phyloP scores from a whole-genome alignment of 2,888 invertebrate species.

The Metellina segmentata region DNA sequence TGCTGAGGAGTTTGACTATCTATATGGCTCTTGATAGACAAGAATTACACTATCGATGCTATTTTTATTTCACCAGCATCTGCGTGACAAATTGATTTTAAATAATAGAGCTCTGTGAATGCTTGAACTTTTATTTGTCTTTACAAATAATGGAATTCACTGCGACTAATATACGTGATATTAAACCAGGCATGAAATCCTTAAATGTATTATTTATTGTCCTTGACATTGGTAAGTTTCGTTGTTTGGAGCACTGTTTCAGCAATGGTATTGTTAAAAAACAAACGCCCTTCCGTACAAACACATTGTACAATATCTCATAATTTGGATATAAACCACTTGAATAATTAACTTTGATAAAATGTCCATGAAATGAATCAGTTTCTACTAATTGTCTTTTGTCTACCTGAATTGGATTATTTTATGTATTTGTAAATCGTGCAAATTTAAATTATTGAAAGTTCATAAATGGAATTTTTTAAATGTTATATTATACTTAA shows the following conservation, averaged over 20 bases:
- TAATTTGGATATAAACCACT: too few relatives aligned
- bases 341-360: too few relatives aligned
- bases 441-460: too few relatives aligned
- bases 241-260: background rate
- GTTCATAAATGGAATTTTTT: too few relatives aligned
- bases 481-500: too few relatives aligned
- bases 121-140: background rate
- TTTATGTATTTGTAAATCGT: too few relatives aligned
- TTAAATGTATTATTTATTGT: slow-evolving; percentile 95
- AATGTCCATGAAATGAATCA: too few relatives aligned
- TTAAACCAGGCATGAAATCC: slow-evolving; percentile 94
- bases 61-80: background rate
- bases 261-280: too few relatives aligned
- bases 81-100: background rate
- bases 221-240: slow-evolving; percentile 90
- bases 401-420: too few relatives aligned
- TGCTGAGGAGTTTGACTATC: background rate
- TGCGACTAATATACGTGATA: slow-evolving; percentile 88
- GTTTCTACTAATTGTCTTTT: too few relatives aligned
- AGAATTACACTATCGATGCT: background rate
- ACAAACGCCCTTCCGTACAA: too few relatives aligned
- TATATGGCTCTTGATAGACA: background rate
- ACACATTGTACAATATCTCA: too few relatives aligned
- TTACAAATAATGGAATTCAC: slow-evolving; percentile 49
- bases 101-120: background rate